Percentiles rank a stretch among this genome's conserved stretches.
Evolutionary conservation across 2,113 vertebrate species (phyloP).

Genomic region (Hippopotamus amphibius): DNA sequence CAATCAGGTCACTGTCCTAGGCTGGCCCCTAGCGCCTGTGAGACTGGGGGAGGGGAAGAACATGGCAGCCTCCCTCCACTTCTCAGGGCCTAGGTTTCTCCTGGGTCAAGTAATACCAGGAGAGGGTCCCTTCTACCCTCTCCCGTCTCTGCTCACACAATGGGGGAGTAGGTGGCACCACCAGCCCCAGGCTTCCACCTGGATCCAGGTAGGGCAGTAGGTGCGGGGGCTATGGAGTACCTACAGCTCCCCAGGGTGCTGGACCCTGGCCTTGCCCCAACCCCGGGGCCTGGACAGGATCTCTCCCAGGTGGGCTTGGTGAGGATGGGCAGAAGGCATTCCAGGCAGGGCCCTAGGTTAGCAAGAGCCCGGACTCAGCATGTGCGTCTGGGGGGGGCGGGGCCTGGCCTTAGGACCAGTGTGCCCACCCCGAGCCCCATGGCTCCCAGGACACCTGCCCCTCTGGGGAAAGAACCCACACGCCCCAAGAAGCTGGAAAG

Average conservation of each 20-base stretch:
- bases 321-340: not conserved
- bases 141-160: not conserved
- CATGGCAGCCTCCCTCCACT: not conserved
- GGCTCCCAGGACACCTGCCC: not conserved
- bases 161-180: not conserved
- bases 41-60: not conserved
- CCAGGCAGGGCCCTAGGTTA: not conserved
- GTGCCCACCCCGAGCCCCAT: not conserved
- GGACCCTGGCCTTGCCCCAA: not conserved
- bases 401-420: not conserved
- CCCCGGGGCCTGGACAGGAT: not conserved
- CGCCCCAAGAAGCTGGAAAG: not conserved
- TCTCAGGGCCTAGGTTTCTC: not conserved
- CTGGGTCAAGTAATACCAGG: not conserved
- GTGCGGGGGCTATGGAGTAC: not conserved
- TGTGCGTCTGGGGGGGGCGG: not conserved
- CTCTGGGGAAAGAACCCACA: not conserved
- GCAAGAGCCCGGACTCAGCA: not conserved
- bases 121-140: not conserved
- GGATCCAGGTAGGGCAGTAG: not conserved
- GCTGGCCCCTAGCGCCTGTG: not conserved
- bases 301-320: not conserved
- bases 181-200: not conserved
- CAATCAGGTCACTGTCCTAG: not conserved
- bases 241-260: not conserved